Base-by-base conservation (phyloP, 2,113 vertebrate genomes). In the Azemiops feae region DNA sequence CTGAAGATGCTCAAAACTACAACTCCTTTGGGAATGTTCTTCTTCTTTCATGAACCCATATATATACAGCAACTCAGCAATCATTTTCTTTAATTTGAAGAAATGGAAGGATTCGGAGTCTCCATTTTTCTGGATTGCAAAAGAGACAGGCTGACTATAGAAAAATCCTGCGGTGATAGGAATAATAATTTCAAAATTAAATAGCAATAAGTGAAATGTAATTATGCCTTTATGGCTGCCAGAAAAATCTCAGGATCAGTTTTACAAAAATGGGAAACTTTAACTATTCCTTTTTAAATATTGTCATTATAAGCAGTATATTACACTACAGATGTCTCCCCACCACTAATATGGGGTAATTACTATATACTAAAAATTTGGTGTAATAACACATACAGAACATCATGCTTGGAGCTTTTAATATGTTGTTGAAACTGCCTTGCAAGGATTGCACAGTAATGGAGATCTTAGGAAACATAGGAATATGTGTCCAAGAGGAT, bases 21-120 rank as follows among this genome's bases (percentile, higher is more conserved):
- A 93, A 90, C 74, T 86, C 54, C 74, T 89, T 90, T 85, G 85
- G 88, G 88, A 93, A 57, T 23, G 57, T 92, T 92, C 64, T 89
- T 69, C 39, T 25, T 30, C 64, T 85, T 89, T 81, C 27, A 27
- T 86, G 54, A 93, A 58, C 54, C 69, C 30, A 54, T 92, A 60
- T 86, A 85, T 18, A 52, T 58, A n/a, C 47, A 57, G 6, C 69
- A 60, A 39, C 39, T 89, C 74, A 90, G 43, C 50, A 89, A 50
- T 58, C 43, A 57, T 93, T 93, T 89, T 86, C 43, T 93, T 90
- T 86, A 86, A 90, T 86, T 27, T 90, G 6, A 89, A 89, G 18
- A 25, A 55, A 34, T 58, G 47, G 14, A 52, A 86, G 87, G 91
- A 92, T 64, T 34, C 25, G 88, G 20, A 60, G 86, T 52, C 22